Percentiles rank a stretch among this genome's conserved stretches.
Conservation (phyloP, 2,797 vertebrate species). For the Argya squamiceps region DNA sequence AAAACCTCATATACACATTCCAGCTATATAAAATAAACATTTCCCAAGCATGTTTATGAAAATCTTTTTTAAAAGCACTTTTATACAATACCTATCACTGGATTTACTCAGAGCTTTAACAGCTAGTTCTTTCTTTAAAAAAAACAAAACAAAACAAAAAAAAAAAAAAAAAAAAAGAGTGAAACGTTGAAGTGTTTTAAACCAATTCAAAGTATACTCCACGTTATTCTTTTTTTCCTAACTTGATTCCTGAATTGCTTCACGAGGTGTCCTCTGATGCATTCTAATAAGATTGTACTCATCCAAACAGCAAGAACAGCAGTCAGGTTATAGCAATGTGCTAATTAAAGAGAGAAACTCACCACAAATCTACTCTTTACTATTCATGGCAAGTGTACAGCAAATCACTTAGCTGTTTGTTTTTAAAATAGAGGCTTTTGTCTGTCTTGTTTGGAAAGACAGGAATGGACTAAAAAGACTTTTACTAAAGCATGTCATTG, state of each 20-base stretch:
- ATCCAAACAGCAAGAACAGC: neutral
- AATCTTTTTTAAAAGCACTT: neutral
- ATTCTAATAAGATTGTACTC: conserved; percentile 11
- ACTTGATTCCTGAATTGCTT: neutral
- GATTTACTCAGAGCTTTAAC: neutral
- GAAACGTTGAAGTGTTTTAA: neutral
- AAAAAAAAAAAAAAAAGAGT: neutral
- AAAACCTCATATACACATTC: neutral
- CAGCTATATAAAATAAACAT: neutral
- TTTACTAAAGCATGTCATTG: conserved; percentile 63
- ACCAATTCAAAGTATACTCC: neutral
- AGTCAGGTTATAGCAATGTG: conserved; percentile 9
- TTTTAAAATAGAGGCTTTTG: conserved; percentile 68
- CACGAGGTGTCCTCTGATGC: neutral
- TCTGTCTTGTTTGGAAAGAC: conserved; percentile 56
- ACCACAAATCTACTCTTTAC: conserved; percentile 36
- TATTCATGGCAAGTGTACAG: conserved; percentile 63
- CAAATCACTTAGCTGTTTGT: conserved; percentile 67
- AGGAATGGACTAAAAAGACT: conserved; percentile 30
- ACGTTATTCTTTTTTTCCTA: neutral
- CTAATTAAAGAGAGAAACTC: conserved; percentile 66
- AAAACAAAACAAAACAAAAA: neutral
- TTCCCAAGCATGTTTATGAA: neutral
- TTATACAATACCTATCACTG: neutral
- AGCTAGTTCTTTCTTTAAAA: neutral